phyloP scores from a whole-genome alignment of 1,140 invertebrate species.

The Sminthurides bifidus region DNA sequence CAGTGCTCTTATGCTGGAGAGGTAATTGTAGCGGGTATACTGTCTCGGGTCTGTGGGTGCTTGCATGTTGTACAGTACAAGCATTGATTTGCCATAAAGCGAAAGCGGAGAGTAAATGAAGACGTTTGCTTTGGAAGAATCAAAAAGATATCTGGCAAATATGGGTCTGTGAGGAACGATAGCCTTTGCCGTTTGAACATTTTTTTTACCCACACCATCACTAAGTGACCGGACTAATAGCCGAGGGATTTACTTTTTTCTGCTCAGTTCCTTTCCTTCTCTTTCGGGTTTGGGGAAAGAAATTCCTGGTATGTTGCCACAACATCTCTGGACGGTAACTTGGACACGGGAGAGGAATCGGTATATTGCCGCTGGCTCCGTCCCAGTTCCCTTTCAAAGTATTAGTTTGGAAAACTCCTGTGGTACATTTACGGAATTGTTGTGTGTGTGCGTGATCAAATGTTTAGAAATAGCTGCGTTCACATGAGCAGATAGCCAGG shows the following conservation, averaged over 20 bases:
- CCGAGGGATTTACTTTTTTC: slow-evolving; percentile 29
- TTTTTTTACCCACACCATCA: slow-evolving; percentile 17
- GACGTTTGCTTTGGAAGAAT: slow-evolving; percentile 20
- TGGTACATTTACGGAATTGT: not conserved
- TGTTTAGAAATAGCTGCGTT: not conserved
- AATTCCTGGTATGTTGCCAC: not conserved
- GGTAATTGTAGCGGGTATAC: no score
- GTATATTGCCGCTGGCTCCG: no score
- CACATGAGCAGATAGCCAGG: not conserved
- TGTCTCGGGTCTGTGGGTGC: no score
- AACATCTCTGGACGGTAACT: not conserved
- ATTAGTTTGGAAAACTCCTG: not conserved
- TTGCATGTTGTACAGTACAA: slow-evolving; percentile 22
- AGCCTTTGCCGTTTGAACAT: not conserved
- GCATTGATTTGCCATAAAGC: slow-evolving; percentile 32
- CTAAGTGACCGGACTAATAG: slow-evolving; percentile 31
- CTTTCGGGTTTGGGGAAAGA: not conserved
- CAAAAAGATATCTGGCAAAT: slow-evolving; percentile 27
- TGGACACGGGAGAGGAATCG: no score
- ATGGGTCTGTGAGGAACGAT: slow-evolving; percentile 32
- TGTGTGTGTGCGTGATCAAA: not conserved
- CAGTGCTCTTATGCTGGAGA: no score
- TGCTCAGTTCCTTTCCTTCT: slow-evolving; percentile 7
- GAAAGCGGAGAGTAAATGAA: slow-evolving; percentile 25
- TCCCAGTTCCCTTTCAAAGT: not conserved